Conservation (phyloP, 2,797 vertebrate species). For the Delichon dasypus region DNA sequence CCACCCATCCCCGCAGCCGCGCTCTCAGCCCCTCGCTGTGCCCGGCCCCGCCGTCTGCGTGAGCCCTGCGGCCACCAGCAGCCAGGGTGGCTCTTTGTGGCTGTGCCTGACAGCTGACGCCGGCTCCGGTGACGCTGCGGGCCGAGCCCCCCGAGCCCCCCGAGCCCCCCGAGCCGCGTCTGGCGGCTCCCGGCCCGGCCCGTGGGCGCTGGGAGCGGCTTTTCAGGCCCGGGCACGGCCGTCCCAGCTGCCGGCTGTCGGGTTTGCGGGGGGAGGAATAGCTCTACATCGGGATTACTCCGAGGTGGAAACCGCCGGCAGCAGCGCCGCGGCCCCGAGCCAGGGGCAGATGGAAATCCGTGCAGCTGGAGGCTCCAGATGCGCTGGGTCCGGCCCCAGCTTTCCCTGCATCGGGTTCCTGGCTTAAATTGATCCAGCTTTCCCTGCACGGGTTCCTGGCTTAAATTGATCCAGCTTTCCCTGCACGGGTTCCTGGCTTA, state of each 20-base stretch:
- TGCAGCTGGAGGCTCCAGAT: not conserved
- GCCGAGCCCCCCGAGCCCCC: not conserved
- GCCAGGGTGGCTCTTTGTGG: constrained; percentile 39
- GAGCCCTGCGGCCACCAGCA: constrained; percentile 35
- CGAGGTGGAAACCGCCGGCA: not conserved
- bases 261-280: not conserved
- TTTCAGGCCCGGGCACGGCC: not conserved
- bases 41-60: not conserved
- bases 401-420: not conserved
- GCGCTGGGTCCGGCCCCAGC: too few relatives aligned
- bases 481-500: accelerated
- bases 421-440: accelerated
- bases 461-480: not conserved
- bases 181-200: constrained; percentile 1
- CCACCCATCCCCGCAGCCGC: not conserved
- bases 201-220: not conserved
- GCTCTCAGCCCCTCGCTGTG: not conserved
- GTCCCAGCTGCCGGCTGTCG: constrained; percentile 44
- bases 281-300: not conserved
- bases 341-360: constrained; percentile 36
- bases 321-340: not conserved
- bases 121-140: constrained; percentile 44
- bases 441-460: accelerated
- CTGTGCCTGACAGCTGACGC: constrained; percentile 73
- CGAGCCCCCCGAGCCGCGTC: not conserved